Percentiles rank a stretch among this genome's conserved stretches.
Conservation (phyloP, 2,113 vertebrate species). For the Centrocercus urophasianus region DNA sequence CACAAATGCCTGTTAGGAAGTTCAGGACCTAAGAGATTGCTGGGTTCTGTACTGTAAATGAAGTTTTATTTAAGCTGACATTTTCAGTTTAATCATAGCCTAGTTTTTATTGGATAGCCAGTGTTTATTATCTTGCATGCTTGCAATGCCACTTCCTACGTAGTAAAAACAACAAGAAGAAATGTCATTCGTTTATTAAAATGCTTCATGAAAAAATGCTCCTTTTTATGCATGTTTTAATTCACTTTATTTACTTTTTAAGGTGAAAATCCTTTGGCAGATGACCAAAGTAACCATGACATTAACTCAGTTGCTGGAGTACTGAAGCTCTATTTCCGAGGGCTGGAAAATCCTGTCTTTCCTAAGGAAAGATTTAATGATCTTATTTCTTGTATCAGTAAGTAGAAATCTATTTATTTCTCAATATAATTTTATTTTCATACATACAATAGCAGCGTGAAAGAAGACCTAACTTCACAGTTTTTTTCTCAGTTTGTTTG, state of each 20-base stretch:
- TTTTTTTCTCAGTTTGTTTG: constrained; percentile 59
- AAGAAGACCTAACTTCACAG: constrained; percentile 36
- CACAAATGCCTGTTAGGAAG: constrained; percentile 28
- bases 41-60: constrained; percentile 51
- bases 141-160: constrained; percentile 68
- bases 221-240: constrained; percentile 29
- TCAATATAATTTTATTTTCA: neutral
- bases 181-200: constrained; percentile 32
- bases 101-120: constrained; percentile 52
- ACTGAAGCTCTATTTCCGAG: constrained; percentile 97
- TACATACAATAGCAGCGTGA: constrained; percentile 23
- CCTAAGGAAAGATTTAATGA: constrained; percentile 99
- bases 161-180: neutral
- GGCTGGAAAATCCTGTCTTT: constrained; percentile 97
- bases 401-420: constrained; percentile 71
- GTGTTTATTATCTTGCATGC: constrained; percentile 73
- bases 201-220: constrained; percentile 1
- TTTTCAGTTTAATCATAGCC: constrained; percentile 76
- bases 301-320: constrained; percentile 98
- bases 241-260: constrained; percentile 65
- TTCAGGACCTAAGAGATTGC: constrained; percentile 41
- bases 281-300: constrained; percentile 96
- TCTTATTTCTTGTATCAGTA: constrained; percentile 96
- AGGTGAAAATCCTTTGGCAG: constrained; percentile 97
- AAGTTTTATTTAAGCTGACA: constrained; percentile 64